Base-by-base conservation (phyloP, 1,140 invertebrate species). In the Drosophila mauritiana region DNA sequence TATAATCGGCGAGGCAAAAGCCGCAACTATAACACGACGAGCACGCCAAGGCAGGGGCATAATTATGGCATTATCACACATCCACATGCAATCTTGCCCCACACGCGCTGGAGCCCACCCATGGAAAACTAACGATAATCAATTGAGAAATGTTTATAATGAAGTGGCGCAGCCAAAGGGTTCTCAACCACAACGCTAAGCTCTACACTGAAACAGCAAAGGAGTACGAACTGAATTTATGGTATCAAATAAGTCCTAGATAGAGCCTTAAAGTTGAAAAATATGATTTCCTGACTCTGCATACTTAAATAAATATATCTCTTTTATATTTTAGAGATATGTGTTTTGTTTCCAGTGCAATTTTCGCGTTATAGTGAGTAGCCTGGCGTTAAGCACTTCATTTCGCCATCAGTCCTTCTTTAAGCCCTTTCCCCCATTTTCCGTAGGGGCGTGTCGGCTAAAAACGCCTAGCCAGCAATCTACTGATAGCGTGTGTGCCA, bases 91-190 rank as follows among this genome's bases (percentile, higher is more conserved):
- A 49, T 4, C n/a, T 11, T 31, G 1, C 2, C 48, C 48, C 57
- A 42, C 54, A 46, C 45, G 62, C 37, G 25, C 1, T 39, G 37
- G 12, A 15, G 45, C 45, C 27, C 43, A 22, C 40, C 31, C 43
- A 42, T 27, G 49, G 62, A 49, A 55, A 86, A 72, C 79, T 88
- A 88, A 88, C 83, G 83, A 86, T 86, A 88, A 86, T 86, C 83
- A 86, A 86, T 86, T 86, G 83, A 86, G 83, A 86, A 86, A 88
- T 88, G 83, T 88, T 82, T 88, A 86, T 88, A 86, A 86, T 88
- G 83, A 86, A 86, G 83, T 88, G 83, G 83, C 49, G 75, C 84
- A 58, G 67, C 70, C 75, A 73, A 73, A 76, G 79, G 61, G 61
- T 75, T 75, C 46, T 22, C 37, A 54, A 39, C 40, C 55, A 48